phyloP scores from a whole-genome alignment of 2,888 invertebrate species.

The Pollenia griseotomentosa region DNA sequence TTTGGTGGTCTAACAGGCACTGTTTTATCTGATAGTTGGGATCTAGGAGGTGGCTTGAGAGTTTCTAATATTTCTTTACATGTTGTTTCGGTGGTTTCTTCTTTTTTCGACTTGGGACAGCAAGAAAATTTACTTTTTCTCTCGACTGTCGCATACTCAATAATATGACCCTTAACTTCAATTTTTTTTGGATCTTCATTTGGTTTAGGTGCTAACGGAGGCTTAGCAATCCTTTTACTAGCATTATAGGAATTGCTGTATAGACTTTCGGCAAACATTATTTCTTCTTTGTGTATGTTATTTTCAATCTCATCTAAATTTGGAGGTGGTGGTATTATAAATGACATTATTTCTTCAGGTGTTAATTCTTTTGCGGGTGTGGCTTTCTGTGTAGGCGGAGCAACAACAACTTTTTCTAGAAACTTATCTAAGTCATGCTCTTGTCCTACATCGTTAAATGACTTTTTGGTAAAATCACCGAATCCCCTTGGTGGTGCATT shows the following conservation, averaged over 20 bases:
- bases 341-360: conserved; percentile 93
- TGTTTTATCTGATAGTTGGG: conserved; percentile 86
- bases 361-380: conserved; percentile 91
- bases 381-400: conserved; percentile 90
- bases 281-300: conserved; percentile 25
- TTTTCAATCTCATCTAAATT: conserved; percentile 84
- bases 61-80: conserved; percentile 83
- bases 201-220: conserved; percentile 20
- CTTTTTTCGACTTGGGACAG: conserved; percentile 87
- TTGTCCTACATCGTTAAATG: conserved; percentile 47
- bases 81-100: conserved; percentile 81
- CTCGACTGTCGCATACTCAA: conserved; percentile 90
- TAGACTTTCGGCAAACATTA: conserved; percentile 79
- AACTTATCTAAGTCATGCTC: conserved; percentile 90
- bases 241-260: conserved; percentile 85
- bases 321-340: conserved; percentile 92
- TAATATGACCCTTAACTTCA: conserved; percentile 84
- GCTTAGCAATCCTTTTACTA: conserved; percentile 70
- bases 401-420: conserved; percentile 91
- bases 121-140: conserved; percentile 90
- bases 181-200: conserved; percentile 57
- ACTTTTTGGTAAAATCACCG: conserved; percentile 86
- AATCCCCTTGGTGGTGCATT: conserved; percentile 91
- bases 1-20: conserved; percentile 89
- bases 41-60: conserved; percentile 87